phyloP scores from a whole-genome alignment of 1,140 invertebrate genomes.

The Drosophila tristis region DNA sequence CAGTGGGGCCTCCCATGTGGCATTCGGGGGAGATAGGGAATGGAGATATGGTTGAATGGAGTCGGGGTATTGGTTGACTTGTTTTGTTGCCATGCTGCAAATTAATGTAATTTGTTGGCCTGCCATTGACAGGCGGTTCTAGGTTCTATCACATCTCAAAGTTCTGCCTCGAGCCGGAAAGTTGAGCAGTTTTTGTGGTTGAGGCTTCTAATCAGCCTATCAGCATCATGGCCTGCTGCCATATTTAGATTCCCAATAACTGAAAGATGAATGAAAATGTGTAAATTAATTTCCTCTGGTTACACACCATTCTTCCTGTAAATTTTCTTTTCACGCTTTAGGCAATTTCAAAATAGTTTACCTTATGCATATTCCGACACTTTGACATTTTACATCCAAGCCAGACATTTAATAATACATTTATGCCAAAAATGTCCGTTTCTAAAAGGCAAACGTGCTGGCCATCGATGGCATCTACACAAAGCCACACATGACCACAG shows the following conservation, averaged over 20 bases:
- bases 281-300: constrained; percentile 6
- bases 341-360: too few species aligned
- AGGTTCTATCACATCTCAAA: constrained; percentile 13
- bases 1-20: background rate
- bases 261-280: background rate
- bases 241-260: background rate
- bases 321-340: background rate
- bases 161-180: constrained; percentile 17
- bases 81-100: constrained; percentile 54
- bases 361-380: too few species aligned
- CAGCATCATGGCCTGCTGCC: background rate
- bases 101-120: constrained; percentile 66
- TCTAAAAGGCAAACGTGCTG: too few species aligned
- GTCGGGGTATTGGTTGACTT: constrained; percentile 25
- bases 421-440: too few species aligned
- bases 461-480: too few species aligned
- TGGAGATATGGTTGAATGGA: background rate
- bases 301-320: background rate
- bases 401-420: too few species aligned
- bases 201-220: background rate
- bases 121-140: constrained; percentile 59
- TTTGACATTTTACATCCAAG: too few species aligned
- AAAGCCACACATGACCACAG: too few species aligned
- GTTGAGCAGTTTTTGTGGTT: constrained; percentile 12
- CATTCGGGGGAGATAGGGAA: background rate